Percentiles rank a stretch among this genome's conserved stretches.
Conservation (phyloP, 2,797 vertebrate species). For the Dicrostonyx torquatus region DNA sequence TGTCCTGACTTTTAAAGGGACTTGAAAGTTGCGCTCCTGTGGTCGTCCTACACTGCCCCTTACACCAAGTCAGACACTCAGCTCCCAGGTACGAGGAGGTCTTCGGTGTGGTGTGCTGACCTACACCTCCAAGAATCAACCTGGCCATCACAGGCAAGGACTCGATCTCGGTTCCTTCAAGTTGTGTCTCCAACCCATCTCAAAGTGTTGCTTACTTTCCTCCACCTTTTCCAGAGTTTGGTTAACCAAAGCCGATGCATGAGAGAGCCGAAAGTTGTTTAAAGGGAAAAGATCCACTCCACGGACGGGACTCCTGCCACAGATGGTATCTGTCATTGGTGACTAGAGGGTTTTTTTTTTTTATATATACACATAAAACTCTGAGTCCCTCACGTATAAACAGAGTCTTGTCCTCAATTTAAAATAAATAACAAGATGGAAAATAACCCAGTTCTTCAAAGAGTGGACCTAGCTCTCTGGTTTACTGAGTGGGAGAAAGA, state of each 20-base stretch:
- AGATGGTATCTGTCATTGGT: conserved; percentile 3
- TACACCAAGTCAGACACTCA: conserved; percentile 68
- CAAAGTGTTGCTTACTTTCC: conserved; percentile 54
- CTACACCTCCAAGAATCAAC: conserved; percentile 67
- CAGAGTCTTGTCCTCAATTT: conserved; percentile 78
- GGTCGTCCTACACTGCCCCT: conserved; percentile 80
- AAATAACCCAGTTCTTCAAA: conserved; percentile 53
- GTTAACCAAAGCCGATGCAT: not conserved
- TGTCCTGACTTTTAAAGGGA: conserved; percentile 86
- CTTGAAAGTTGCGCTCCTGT: conserved; percentile 87
- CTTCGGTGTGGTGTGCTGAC: not conserved
- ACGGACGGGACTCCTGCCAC: not conserved
- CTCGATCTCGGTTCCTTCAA: not conserved
- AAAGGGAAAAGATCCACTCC: conserved; percentile 17
- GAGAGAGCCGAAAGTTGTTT: conserved; percentile 48
- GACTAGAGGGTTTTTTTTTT: not conserved
- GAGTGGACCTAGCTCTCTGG: conserved; percentile 36
- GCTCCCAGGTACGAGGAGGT: conserved; percentile 78
- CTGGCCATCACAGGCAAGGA: conserved; percentile 27
- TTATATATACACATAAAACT: conserved; percentile 25
- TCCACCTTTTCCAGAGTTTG: not conserved
- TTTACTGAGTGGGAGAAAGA: conserved; percentile 65
- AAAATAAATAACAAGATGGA: conserved; percentile 64
- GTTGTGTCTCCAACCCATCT: conserved; percentile 63
- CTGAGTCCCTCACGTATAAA: not conserved